phyloP scores from a whole-genome alignment of 2,888 invertebrate genomes.

The Caenorhabditis japonica region DNA sequence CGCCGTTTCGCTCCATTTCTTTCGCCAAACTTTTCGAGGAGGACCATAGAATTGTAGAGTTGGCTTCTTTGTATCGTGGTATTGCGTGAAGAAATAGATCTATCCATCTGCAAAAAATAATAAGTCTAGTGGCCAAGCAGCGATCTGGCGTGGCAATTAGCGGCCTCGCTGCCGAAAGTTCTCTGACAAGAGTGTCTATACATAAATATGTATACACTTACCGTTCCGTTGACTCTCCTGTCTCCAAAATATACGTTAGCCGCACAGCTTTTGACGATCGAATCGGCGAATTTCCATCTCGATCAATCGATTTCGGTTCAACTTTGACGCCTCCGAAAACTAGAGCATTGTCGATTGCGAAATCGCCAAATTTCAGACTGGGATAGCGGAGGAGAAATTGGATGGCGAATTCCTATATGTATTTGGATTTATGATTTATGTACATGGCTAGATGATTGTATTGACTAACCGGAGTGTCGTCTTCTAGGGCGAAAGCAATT shows the following conservation, averaged over 20 bases:
- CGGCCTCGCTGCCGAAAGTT: too few species aligned
- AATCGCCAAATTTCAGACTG: constrained; percentile 65
- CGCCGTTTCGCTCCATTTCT: constrained; percentile 77
- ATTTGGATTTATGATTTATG: too few species aligned
- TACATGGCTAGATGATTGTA: too few species aligned
- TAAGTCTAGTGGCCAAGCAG: too few species aligned
- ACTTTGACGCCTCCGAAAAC: constrained; percentile 71
- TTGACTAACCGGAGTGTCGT: constrained; percentile 38
- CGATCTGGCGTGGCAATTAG: too few species aligned
- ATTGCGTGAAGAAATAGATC: constrained; percentile 53
- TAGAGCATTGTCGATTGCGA: constrained; percentile 73
- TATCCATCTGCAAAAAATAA: too few species aligned
- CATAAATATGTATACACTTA: constrained; percentile 13
- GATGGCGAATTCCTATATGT: constrained; percentile 43
- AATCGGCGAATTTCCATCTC: constrained; percentile 66
- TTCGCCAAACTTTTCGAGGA: constrained; percentile 71
- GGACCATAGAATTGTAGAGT: constrained; percentile 64
- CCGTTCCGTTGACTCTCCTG: constrained; percentile 55
- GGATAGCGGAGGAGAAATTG: constrained; percentile 70
- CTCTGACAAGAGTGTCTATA: not conserved
- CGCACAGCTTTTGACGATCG: constrained; percentile 67
- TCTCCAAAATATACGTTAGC: constrained; percentile 68
- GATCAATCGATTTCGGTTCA: constrained; percentile 47
- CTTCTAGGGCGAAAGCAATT: constrained; percentile 58
- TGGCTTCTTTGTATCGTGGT: constrained; percentile 42